phyloP scores from a whole-genome alignment of 2,797 vertebrate species.

The Myotis myotis region DNA sequence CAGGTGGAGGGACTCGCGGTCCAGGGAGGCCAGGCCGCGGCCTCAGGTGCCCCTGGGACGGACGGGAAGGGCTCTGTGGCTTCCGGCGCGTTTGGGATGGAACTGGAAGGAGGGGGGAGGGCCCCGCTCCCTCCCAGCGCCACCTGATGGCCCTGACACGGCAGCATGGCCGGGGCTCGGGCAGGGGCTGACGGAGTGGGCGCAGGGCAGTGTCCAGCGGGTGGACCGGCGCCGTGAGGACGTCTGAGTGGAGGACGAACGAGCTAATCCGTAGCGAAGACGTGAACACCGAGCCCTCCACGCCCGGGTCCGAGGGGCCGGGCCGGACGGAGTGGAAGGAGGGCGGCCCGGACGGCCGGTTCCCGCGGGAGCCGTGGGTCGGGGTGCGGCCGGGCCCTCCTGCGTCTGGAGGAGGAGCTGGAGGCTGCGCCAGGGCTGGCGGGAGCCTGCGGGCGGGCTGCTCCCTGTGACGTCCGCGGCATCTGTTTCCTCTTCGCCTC shows the following conservation, averaged over 20 bases:
- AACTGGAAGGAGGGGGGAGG: rapidly evolving
- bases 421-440: rapidly evolving
- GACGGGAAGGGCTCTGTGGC: too few relatives aligned
- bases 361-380: background rate
- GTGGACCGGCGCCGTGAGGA: rapidly evolving
- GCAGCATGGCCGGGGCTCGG: rapidly evolving
- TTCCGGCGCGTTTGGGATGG: rapidly evolving
- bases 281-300: rapidly evolving
- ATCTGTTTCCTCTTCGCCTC: background rate
- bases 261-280: too few relatives aligned
- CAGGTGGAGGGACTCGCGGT: rapidly evolving
- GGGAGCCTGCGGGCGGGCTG: background rate
- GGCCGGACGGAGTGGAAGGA: rapidly evolving
- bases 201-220: background rate
- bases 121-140: background rate
- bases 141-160: too few relatives aligned
- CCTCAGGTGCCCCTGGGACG: rapidly evolving
- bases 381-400: too few relatives aligned
- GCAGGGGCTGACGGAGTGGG: rapidly evolving
- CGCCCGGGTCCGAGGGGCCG: rapidly evolving
- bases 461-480: background rate
- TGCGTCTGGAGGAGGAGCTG: too few relatives aligned
- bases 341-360: rapidly evolving
- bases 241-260: background rate
- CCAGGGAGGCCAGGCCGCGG: too few relatives aligned